phyloP scores from a whole-genome alignment of 2,888 invertebrate genomes.

The Drosophila koepferae region DNA sequence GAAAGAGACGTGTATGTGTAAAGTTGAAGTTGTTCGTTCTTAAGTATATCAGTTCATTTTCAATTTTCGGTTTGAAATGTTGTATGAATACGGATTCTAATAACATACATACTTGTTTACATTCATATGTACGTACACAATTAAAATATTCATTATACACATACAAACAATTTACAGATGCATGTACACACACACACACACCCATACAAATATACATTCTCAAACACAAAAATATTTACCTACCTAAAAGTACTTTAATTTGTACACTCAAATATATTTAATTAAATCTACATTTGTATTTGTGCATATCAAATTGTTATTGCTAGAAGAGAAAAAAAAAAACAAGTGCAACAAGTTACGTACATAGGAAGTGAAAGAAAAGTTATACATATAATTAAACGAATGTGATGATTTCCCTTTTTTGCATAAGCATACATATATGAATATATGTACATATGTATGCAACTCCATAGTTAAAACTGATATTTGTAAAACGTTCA shows the following conservation, averaged over 20 bases:
- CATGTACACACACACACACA: slow-evolving; percentile 21
- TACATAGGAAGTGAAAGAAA: slow-evolving; percentile 47
- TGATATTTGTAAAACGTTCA: neutral
- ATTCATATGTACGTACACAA: slow-evolving; percentile 35
- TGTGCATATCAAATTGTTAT: slow-evolving; percentile 23
- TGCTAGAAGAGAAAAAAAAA: slow-evolving; percentile 16
- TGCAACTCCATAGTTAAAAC: slow-evolving; percentile 2
- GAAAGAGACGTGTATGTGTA: slow-evolving; percentile 32
- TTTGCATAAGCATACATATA: slow-evolving; percentile 11
- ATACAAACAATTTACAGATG: neutral
- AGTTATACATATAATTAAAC: slow-evolving; percentile 28
- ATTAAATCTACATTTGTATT: neutral
- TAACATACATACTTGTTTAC: slow-evolving; percentile 33
- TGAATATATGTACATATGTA: slow-evolving; percentile 1
- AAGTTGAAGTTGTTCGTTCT: slow-evolving; percentile 61
- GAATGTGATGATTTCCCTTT: slow-evolving; percentile 22
- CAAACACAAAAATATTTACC: slow-evolving; percentile 4
- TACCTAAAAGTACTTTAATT: slow-evolving; percentile 7
- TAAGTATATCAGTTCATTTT: slow-evolving; percentile 57
- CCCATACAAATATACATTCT: slow-evolving; percentile 2
- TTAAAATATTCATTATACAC: slow-evolving; percentile 11
- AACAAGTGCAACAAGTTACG: slow-evolving; percentile 15
- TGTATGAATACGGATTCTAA: slow-evolving; percentile 53
- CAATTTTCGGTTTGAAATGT: slow-evolving; percentile 58
- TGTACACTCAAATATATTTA: slow-evolving; percentile 6